A percentile compares a stretch with the other conserved stretches of the same genome.
Evolutionary conservation across 2,797 vertebrate genomes (phyloP).

Genomic region (Lindbergichthys nudifrons): DNA sequence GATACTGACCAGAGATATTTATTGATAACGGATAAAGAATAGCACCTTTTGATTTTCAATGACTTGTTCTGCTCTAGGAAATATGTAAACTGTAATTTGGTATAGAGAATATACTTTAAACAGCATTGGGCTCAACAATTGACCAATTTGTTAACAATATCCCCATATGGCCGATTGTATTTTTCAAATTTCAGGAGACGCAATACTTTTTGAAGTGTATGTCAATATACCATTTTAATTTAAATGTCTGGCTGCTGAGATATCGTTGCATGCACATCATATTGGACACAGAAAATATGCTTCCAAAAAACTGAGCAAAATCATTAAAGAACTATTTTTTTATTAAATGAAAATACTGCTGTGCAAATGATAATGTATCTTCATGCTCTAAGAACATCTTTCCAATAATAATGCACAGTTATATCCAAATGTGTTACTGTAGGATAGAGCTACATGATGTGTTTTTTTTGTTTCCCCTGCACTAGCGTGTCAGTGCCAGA

Average conservation of each 20-base stretch:
- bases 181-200: no score
- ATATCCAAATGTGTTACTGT: background rate
- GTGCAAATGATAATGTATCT: background rate
- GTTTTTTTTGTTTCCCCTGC: constrained; percentile 26
- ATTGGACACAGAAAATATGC: no score
- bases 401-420: background rate
- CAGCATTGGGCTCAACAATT: background rate
- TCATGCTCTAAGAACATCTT: background rate
- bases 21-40: background rate
- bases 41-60: background rate
- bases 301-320: no score
- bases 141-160: no score
- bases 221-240: no score
- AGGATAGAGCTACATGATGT: background rate
- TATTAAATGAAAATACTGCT: no score
- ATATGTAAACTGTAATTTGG: constrained; percentile 8
- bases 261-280: no score
- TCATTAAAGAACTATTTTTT: no score
- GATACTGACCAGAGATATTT: constrained; percentile 19
- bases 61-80: background rate
- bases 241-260: no score
- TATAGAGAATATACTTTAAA: background rate
- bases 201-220: no score
- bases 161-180: no score
- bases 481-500: constrained; percentile 91